Evolutionary conservation across 2,113 vertebrate genomes (phyloP), one percentile per base, ranked within the genome.

Genomic region (Dascyllus trimaculatus): DNA sequence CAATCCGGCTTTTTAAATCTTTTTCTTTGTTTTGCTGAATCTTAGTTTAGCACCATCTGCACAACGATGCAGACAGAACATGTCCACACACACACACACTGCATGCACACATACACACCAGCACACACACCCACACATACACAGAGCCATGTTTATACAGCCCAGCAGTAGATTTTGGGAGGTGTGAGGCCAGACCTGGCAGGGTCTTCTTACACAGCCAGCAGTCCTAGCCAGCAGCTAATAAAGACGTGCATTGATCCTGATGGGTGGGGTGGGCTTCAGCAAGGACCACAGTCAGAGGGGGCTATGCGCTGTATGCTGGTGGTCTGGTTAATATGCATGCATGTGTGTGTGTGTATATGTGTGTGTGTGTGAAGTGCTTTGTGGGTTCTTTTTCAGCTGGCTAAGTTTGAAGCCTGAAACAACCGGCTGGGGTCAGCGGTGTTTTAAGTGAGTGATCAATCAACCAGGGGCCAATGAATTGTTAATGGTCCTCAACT

Each of bases 221-320:
- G 74, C 29, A 17, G 79, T 72, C 76, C 59, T 68, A 72, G 87
- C 89, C 89, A 92, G 67, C 73, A 80, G 83, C 73, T 88, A 87
- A 92, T 91, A 92, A 93, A 93, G 89, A 80, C 87, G 56, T 75
- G 80, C 85, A 91, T 92, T 93, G 89, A 93, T 91, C 88, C 89
- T 71, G 56, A 91, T 91, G 88, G 88, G 87, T 90, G 88, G 88
- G 84, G 88, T 85, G 67, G 85, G 73, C 52, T 83, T 84, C 76
- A 70, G 58, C 29, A 2, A 70, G 82, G 82, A 87, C 91, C 87
- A 82, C 86, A 89, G 87, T 88, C 87, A 82, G 79, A 88, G 85
- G 29, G 75, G 88, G 51, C 72, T 76, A 26, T 65, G 66, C 56
- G 48, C 78, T 82, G 66, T 57, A 75, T 46, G 76, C 85, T 87